Evolutionary conservation across 2,888 invertebrate genomes (phyloP).

Genomic region (Chrysina gloriosa): DNA sequence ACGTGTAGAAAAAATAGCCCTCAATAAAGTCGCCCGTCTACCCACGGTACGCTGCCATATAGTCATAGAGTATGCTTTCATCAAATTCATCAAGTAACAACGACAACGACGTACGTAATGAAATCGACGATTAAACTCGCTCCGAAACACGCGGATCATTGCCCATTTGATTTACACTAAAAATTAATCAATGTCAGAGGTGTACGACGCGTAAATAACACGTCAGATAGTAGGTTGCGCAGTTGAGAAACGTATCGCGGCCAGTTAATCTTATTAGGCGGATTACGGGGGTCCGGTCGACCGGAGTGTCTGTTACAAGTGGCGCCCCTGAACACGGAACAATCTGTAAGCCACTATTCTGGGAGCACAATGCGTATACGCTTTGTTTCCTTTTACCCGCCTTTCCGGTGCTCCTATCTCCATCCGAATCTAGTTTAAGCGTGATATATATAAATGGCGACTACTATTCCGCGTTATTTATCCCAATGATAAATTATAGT

Average conservation of each 20-base stretch:
- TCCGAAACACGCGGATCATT: slow-evolving; percentile 15
- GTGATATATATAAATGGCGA: slow-evolving; percentile 8
- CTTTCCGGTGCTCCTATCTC: slow-evolving; percentile 4
- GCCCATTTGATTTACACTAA: slow-evolving; percentile 15
- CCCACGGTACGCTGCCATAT: too few relatives aligned
- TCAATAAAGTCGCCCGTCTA: too few relatives aligned
- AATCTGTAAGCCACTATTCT: background rate
- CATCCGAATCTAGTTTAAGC: background rate
- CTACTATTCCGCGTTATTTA: background rate
- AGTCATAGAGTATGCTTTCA: too few relatives aligned
- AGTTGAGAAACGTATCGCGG: background rate
- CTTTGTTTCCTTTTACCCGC: background rate
- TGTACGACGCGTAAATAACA: slow-evolving; percentile 19
- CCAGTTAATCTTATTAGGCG: background rate
- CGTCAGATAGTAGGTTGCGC: background rate
- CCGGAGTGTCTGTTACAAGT: background rate
- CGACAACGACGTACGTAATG: too few relatives aligned
- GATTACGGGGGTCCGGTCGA: background rate
- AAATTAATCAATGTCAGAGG: slow-evolving; percentile 15
- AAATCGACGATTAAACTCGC: slow-evolving; percentile 13
- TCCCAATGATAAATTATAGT: slow-evolving; percentile 9
- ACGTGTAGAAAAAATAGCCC: too few relatives aligned
- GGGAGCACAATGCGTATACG: background rate
- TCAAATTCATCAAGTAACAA: too few relatives aligned
- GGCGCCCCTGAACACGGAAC: background rate